Percentiles rank a stretch among this genome's conserved stretches.
Conservation (phyloP, 2,113 vertebrate species). For the Myotis brandtii region DNA sequence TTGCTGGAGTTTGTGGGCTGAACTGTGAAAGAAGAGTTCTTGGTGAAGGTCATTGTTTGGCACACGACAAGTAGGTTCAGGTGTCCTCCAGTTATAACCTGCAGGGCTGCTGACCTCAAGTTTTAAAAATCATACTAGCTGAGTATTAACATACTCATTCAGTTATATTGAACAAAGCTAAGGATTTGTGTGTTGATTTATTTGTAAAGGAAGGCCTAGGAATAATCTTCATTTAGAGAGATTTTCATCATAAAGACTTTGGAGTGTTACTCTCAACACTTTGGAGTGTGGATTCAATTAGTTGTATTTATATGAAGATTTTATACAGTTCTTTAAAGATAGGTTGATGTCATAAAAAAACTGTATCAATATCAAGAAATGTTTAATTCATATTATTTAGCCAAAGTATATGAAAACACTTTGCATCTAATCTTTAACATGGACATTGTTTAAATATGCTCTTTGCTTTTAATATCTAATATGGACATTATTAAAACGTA, state of each 20-base stretch:
- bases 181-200: not conserved
- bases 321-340: not conserved
- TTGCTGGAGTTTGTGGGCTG: not conserved
- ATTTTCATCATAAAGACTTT: constrained; percentile 38
- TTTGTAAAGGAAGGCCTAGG: not conserved
- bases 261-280: not conserved
- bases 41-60: not conserved
- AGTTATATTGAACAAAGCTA: constrained; percentile 7
- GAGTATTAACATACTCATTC: constrained; percentile 12
- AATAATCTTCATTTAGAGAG: not conserved
- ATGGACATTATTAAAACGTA: constrained; percentile 31
- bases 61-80: not conserved
- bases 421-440: constrained; percentile 17
- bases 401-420: not conserved
- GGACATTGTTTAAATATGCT: constrained; percentile 25
- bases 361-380: not conserved
- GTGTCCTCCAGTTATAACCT: not conserved
- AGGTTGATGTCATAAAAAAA: constrained; percentile 31
- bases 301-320: constrained; percentile 28
- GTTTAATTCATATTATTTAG: constrained; percentile 7
- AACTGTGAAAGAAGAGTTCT: not conserved
- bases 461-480: constrained; percentile 7
- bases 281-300: not conserved
- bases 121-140: not conserved
- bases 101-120: not conserved